Percentiles rank a stretch among this genome's conserved stretches.
Conservation (phyloP, 2,113 vertebrate genomes). For the Plestiodon gilberti region DNA sequence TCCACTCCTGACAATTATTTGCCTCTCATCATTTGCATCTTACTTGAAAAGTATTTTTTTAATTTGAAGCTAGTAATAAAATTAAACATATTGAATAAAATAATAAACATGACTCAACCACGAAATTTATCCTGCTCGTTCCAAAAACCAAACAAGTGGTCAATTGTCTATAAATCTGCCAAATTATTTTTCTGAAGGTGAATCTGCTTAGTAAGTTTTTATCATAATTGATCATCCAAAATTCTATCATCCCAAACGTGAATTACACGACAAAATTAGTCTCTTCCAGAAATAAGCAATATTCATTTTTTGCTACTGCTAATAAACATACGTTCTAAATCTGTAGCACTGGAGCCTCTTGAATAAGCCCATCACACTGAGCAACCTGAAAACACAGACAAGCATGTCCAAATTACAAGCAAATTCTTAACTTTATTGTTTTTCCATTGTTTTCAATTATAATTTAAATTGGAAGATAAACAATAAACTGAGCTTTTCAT, state of each 20-base stretch:
- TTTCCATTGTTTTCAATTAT: conserved; percentile 11
- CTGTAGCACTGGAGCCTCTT: neutral
- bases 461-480: conserved; percentile 6
- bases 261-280: neutral
- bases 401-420: neutral
- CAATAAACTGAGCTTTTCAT: conserved; percentile 17
- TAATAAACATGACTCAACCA: too few relatives aligned
- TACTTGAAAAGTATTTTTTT: neutral
- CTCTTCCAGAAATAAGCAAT: neutral
- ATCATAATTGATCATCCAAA: neutral
- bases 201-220: neutral
- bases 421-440: conserved; percentile 6
- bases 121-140: neutral
- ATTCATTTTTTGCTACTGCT: neutral
- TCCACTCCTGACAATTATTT: too few relatives aligned
- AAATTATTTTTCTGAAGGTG: too few relatives aligned
- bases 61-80: too few relatives aligned
- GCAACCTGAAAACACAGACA: conserved; percentile 2
- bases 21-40: too few relatives aligned
- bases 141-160: neutral
- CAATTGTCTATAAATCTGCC: neutral
- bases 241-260: neutral
- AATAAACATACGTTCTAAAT: neutral
- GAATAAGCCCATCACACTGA: neutral
- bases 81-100: too few relatives aligned